These are phyloP conservation scores for Platerodrilus igneus DNA, from an alignment of 2,888 invertebrate genomes.

Conservation along the genomic window DNA sequence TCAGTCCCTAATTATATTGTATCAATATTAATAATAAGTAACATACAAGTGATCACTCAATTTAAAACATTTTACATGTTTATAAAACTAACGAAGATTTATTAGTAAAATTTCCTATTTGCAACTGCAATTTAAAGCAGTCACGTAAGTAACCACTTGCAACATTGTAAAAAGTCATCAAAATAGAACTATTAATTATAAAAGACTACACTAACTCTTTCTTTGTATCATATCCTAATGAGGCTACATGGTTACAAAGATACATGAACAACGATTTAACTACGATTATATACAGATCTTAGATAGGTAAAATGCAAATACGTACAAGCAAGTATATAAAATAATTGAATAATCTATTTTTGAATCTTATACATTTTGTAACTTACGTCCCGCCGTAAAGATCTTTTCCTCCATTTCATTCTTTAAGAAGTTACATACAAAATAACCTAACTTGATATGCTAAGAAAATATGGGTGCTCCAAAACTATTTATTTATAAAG, in stretches of 20 bases:
- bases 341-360: constrained; percentile 48
- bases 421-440: constrained; percentile 11
- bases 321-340: constrained; percentile 51
- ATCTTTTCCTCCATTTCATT: constrained; percentile 15
- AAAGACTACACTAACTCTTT: constrained; percentile 20
- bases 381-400: constrained; percentile 39
- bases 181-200: constrained; percentile 37
- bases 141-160: constrained; percentile 32
- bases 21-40: constrained; percentile 26
- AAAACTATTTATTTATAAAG: constrained; percentile 11
- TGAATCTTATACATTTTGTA: constrained; percentile 50
- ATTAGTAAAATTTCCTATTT: no score
- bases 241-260: constrained; percentile 35
- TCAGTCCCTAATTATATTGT: constrained; percentile 40
- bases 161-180: constrained; percentile 29
- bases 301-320: constrained; percentile 47
- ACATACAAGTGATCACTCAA: constrained; percentile 31
- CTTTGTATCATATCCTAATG: constrained; percentile 23
- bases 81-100: constrained; percentile 4
- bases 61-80: constrained; percentile 6
- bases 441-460: constrained; percentile 19
- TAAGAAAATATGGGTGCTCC: constrained; percentile 11
- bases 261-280: constrained; percentile 42
- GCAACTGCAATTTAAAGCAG: no score
- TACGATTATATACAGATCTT: constrained; percentile 46